Evolutionary conservation across 2,113 vertebrate genomes (phyloP), one percentile per base, ranked within the genome.

Genomic region (Balaeniceps rex): DNA sequence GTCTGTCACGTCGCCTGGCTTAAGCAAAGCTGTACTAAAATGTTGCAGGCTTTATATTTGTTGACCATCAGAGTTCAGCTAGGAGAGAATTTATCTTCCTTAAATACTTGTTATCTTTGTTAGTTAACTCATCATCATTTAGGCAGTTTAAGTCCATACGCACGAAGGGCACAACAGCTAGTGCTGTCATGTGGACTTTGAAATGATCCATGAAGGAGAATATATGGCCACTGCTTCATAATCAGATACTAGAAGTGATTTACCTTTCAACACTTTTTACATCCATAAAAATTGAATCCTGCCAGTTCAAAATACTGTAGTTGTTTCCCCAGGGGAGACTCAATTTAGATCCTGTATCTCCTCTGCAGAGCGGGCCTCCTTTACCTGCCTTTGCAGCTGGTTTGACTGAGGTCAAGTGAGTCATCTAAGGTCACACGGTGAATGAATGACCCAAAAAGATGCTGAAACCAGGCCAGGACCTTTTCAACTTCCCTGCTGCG

Each of bases 71-170:
- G 90, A 95, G 84, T 94, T 82, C 83, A 89, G 42, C 82, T 72
- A 74, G 83, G 54, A 87, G 36, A 75, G 69, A 92, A 95, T 96
- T 96, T 96, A 93, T 97, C 97, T 97, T 95, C 89, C 89, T 94
- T 92, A 98, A 97, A 96, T 85, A 98, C 76, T 88, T 88, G 84
- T 91, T 97, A 96, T 98, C 97, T 97, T 94, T 86, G 87, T 94
- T 97, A 94, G 95, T 79, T 87, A 95, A 84, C 81, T 88, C 93
- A 96, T 90, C 88, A 80, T 89, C 83, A 38, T 98, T 97, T 94
- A 96, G 92, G 85, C 88, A 96, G 95, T 91, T 87, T 95, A 87
- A 77, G 47, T 74, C 96, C 74, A 77, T 68, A 88, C 78, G 84
- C 15, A 58, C 82, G 93, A 97, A 97, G 91, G 95, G 70, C 94